These are phyloP conservation scores for Mimas tiliae DNA, from an alignment of 2,888 invertebrate genomes.

Conservation along the genomic window DNA sequence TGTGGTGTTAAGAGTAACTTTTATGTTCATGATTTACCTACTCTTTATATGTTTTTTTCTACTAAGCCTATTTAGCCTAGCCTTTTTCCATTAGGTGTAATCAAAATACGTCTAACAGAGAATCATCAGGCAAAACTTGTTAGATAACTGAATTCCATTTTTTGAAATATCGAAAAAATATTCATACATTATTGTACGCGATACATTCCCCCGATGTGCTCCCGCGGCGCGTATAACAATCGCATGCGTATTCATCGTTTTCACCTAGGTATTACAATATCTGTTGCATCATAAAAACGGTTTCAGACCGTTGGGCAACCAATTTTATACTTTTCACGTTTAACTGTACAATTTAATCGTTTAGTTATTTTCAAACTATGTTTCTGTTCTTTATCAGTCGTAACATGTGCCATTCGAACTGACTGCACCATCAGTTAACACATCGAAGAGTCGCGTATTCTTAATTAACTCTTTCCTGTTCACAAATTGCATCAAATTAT, in stretches of 20 bases:
- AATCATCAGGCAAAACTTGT: background rate
- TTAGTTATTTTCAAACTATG: background rate
- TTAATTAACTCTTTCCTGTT: conserved; percentile 20
- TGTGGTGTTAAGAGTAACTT: background rate
- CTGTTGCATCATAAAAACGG: conserved; percentile 19
- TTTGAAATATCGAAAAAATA: background rate
- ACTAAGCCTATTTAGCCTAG: background rate
- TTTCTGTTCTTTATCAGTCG: background rate
- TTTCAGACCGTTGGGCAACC: conserved; percentile 4
- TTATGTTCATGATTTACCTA: background rate
- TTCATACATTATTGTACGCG: too few species aligned
- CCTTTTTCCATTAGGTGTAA: too few species aligned
- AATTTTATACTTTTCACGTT: conserved; percentile 19
- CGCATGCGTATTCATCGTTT: conserved; percentile 18
- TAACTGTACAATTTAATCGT: background rate
- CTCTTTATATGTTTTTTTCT: background rate
- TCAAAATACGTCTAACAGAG: too few species aligned
- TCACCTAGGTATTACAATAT: conserved; percentile 19
- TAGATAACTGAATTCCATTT: background rate
- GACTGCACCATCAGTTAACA: background rate
- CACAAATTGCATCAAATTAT: conserved; percentile 10
- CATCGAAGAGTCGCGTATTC: background rate
- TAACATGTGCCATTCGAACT: background rate
- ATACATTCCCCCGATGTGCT: background rate
- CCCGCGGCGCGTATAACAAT: conserved; percentile 2